Conservation (phyloP, 1,140 invertebrate genomes). For the Caenorhabditis remanei region DNA sequence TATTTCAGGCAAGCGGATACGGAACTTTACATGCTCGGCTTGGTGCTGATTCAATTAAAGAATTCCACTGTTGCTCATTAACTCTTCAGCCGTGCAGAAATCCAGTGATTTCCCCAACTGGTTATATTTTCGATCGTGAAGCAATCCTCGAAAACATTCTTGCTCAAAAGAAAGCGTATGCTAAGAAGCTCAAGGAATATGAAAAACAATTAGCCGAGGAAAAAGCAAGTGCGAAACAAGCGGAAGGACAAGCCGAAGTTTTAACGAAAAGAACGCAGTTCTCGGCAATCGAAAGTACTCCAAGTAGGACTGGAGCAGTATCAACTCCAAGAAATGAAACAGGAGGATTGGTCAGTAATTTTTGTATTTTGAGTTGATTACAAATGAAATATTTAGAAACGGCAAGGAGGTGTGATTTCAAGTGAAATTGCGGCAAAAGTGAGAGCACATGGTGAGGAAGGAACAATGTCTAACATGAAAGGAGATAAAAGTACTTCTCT, state of each 20-base stretch:
- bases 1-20: constrained; percentile 80
- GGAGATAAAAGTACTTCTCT: constrained; percentile 59
- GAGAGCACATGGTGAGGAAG: constrained; percentile 61
- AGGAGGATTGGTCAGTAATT: neutral
- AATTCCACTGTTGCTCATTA: constrained; percentile 97
- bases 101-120: constrained; percentile 84
- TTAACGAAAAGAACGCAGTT: constrained; percentile 26
- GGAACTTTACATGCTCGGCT: constrained; percentile 82
- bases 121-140: constrained; percentile 96
- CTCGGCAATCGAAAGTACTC: constrained; percentile 27
- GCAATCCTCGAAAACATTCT: constrained; percentile 95
- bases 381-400: constrained; percentile 49
- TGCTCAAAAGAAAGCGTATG: constrained; percentile 92
- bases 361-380: neutral
- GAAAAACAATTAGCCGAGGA: constrained; percentile 83
- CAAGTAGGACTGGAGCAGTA: constrained; percentile 19
- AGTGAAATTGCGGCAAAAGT: constrained; percentile 63
- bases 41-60: constrained; percentile 96
- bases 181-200: constrained; percentile 90
- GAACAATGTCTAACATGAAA: constrained; percentile 62
- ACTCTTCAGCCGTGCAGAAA: constrained; percentile 91
- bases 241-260: constrained; percentile 18
- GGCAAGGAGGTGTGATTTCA: constrained; percentile 45
- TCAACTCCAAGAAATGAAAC: neutral
- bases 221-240: constrained; percentile 65